These are phyloP conservation scores for Clytia hemisphaerica DNA, from an alignment of 30 jellyfish, hydroid and myxozoan species.

Conservation along the genomic window DNA sequence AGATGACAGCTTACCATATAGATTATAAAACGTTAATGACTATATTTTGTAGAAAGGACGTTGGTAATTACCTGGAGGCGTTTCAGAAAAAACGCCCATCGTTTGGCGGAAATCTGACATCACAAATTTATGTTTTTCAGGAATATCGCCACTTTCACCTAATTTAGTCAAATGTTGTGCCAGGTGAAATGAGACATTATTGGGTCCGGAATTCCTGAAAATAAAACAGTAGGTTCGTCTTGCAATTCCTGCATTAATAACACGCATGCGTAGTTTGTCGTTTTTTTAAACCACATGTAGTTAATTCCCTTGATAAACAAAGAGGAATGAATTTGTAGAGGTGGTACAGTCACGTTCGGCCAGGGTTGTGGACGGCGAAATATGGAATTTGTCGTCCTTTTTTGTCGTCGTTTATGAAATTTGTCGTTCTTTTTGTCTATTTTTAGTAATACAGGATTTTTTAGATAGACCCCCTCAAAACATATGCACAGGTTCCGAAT, in stretches of 20 bases:
- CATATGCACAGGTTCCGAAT: too few species aligned
- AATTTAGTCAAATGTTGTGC: slow-evolving; percentile 23
- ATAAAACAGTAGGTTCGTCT: background rate
- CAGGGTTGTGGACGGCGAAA: too few species aligned
- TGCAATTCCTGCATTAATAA: background rate
- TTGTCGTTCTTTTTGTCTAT: too few species aligned
- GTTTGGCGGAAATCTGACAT: slow-evolving; percentile 87
- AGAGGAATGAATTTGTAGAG: background rate
- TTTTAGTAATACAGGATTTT: too few species aligned
- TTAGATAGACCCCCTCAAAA: too few species aligned
- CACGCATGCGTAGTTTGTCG: background rate
- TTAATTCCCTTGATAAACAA: background rate
- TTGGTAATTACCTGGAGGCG: slow-evolving; percentile 60
- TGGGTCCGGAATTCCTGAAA: slow-evolving; percentile 17
- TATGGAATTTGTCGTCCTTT: too few species aligned
- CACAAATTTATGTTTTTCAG: slow-evolving; percentile 53
- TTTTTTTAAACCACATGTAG: background rate
- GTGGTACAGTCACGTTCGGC: too few species aligned
- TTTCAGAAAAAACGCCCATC: slow-evolving; percentile 68
- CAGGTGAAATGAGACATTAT: slow-evolving; percentile 23
- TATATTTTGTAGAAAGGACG: background rate
- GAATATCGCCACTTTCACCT: slow-evolving; percentile 57
- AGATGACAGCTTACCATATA: background rate
- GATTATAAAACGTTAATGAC: background rate
- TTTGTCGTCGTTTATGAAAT: too few species aligned